Conservation (phyloP, 2,797 vertebrate genomes). For the Intellagama lesueurii region DNA sequence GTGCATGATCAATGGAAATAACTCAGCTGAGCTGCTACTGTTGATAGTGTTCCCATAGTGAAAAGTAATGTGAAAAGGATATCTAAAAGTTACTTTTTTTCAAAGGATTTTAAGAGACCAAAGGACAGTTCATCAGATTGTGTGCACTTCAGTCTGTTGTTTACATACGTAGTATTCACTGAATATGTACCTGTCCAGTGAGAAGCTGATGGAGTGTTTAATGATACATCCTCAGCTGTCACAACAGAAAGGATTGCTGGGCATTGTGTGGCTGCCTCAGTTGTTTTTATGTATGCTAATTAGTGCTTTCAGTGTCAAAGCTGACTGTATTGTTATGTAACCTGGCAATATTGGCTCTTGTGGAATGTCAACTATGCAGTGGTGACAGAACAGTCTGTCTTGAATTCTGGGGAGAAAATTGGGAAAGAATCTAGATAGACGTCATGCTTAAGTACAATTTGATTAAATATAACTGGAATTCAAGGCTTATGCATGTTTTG, state of each 20-base stretch:
- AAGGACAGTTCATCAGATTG: constrained; percentile 32
- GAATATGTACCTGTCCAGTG: constrained; percentile 42
- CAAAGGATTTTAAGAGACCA: constrained; percentile 35
- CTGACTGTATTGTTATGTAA: constrained; percentile 72
- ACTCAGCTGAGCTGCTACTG: constrained; percentile 21
- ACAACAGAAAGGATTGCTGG: constrained; percentile 66
- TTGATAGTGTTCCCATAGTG: constrained; percentile 19
- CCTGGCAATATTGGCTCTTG: constrained; percentile 56
- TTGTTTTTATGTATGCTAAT: constrained; percentile 71
- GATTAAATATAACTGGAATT: constrained; percentile 21
- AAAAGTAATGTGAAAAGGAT: background rate
- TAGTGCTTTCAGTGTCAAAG: constrained; percentile 69
- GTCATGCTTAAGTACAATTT: constrained; percentile 26
- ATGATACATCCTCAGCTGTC: constrained; percentile 60
- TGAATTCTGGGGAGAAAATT: constrained; percentile 37
- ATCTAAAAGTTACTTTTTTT: background rate
- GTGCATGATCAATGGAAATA: constrained; percentile 20
- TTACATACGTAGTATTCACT: constrained; percentile 42
- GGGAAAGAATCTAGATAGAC: constrained; percentile 11
- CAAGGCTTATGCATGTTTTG: background rate
- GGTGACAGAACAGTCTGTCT: constrained; percentile 43
- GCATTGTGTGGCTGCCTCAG: constrained; percentile 47
- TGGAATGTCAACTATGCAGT: constrained; percentile 55
- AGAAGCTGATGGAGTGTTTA: constrained; percentile 51
- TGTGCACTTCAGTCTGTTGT: constrained; percentile 46